Evolutionary conservation across 2,888 invertebrate genomes (phyloP), one percentile per base, ranked within the genome.

Genomic region (Drosophila meridiana): DNA sequence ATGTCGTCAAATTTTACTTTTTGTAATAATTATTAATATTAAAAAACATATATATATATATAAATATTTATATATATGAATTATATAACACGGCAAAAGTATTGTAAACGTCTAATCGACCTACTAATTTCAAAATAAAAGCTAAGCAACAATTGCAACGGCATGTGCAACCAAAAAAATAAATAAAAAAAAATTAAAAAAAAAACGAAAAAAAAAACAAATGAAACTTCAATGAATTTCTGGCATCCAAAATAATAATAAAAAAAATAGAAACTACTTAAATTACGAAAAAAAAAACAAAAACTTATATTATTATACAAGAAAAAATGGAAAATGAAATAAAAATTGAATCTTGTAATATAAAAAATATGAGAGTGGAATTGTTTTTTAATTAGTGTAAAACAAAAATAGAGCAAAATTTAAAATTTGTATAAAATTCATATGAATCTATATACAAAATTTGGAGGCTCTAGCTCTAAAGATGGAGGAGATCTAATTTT

Each of bases 331-430:
- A 76, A 90, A 89, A 87, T 83, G 77, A 92, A 90, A 91, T 92
- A 91, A 92, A 92, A 92, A 92, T 91, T 92, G 91, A 91, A 92
- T 92, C 92, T 92, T 92, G 92, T 92, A 92, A 92, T 92, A 92
- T 92, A 92, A 90, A 89, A 76, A 65, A 73, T 65, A 50, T n/a
- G 4, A 42, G 7, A 42, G n/a, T 42, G n/a, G 4, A 20, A n/a
- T 36, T 13, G 9, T 11, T 6, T 48, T 32, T 32, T 32, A 50
- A 32, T 28, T 6, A 47, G 0, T 6, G 11, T 20, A 20, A 20
- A 20, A 20, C 20, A 20, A 1, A 20, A 20, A 20, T 20, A 20
- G 20, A 20, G 20, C 20, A 20, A 20, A 20, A 20, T 20, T 20
- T 20, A 20, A 20, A 20, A 20, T 20, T 20, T 20, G 20, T 20